phyloP scores from a whole-genome alignment of 1,140 invertebrate species.

The Phymastichus coffea region DNA sequence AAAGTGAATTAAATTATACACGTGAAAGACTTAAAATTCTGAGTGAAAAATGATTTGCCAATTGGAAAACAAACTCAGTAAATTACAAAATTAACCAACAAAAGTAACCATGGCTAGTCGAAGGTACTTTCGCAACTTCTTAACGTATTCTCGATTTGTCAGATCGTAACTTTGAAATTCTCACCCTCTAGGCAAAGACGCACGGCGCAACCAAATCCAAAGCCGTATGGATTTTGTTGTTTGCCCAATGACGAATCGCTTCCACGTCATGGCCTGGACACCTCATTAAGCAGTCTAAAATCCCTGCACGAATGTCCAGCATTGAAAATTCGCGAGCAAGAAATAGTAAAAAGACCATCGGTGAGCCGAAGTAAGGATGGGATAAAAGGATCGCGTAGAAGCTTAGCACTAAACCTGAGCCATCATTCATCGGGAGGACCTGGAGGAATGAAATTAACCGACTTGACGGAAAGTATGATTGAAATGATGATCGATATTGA shows the following conservation, averaged over 20 bases:
- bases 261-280: not conserved
- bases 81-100: too few relatives aligned
- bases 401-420: not conserved
- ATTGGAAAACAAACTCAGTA: too few relatives aligned
- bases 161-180: too few relatives aligned
- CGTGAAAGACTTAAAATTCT: too few relatives aligned
- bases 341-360: not conserved
- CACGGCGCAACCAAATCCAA: not conserved
- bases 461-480: not conserved
- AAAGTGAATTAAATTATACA: too few relatives aligned
- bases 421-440: not conserved
- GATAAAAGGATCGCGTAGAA: too few relatives aligned
- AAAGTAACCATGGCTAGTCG: too few relatives aligned
- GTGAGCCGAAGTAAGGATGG: too few relatives aligned
- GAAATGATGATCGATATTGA: not conserved
- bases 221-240: conserved; percentile 13
- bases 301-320: conserved; percentile 11
- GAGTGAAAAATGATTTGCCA: too few relatives aligned
- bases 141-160: too few relatives aligned
- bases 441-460: not conserved
- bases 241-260: not conserved
- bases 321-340: not conserved
- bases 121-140: too few relatives aligned
- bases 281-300: not conserved
- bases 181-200: too few relatives aligned